Evolutionary conservation across 2,888 invertebrate species (phyloP).

Genomic region (Heteromyza rotundicornis): DNA sequence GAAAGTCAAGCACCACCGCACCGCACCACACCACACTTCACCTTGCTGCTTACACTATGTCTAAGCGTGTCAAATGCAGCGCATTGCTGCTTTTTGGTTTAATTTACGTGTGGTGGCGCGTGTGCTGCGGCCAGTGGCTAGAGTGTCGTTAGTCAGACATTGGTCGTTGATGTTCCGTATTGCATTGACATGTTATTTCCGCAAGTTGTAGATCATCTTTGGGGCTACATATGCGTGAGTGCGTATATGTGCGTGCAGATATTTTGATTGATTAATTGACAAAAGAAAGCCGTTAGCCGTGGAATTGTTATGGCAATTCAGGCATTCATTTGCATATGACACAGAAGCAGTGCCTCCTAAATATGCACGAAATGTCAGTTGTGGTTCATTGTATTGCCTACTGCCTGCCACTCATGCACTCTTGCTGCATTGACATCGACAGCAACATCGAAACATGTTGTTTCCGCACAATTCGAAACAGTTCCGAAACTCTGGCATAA

Average conservation of each 20-base stretch:
- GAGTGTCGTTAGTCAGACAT: conserved; percentile 24
- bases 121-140: too few species aligned
- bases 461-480: not conserved
- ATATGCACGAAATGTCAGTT: too few species aligned
- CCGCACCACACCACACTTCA: too few species aligned
- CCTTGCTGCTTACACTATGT: too few species aligned
- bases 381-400: too few species aligned
- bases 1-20: too few species aligned
- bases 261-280: conserved; percentile 60
- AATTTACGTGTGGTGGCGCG: too few species aligned
- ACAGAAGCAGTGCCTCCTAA: too few species aligned
- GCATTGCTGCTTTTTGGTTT: conserved; percentile 4
- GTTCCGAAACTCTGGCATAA: not conserved
- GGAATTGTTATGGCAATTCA: too few species aligned
- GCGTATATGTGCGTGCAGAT: conserved; percentile 23
- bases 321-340: too few species aligned
- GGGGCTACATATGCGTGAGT: too few species aligned
- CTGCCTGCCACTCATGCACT: conserved; percentile 9
- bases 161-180: conserved; percentile 32
- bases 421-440: not conserved
- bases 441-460: not conserved
- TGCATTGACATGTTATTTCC: conserved; percentile 49
- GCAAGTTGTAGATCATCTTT: conserved; percentile 42
- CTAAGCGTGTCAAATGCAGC: not conserved
- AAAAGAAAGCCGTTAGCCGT: conserved; percentile 50